phyloP scores from a whole-genome alignment of 2,797 vertebrate species.

The Denticeps clupeoides region DNA sequence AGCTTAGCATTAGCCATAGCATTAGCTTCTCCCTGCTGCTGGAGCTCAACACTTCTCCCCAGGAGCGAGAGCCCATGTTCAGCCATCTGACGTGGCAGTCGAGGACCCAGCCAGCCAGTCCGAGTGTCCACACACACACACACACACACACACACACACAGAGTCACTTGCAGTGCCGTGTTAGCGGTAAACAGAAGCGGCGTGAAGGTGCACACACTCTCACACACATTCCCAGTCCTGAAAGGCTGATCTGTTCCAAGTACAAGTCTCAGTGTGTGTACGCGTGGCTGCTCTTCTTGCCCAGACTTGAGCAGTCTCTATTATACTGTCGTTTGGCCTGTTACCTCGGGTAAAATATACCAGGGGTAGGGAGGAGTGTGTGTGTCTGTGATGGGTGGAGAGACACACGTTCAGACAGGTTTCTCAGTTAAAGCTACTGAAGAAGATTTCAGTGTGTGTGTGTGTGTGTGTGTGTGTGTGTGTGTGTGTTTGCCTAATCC shows the following conservation, averaged over 20 bases:
- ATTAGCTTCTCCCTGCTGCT: background rate
- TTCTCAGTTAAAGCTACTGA: conserved; percentile 11
- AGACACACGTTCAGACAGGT: conserved; percentile 45
- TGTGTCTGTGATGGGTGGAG: conserved; percentile 17
- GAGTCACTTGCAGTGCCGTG: conserved; percentile 2
- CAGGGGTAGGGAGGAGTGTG: conserved; percentile 8
- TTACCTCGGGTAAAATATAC: conserved; percentile 32
- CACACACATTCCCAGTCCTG: conserved; percentile 28
- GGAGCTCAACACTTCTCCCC: background rate
- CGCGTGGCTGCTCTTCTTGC: conserved; percentile 36
- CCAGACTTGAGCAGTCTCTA: conserved; percentile 33
- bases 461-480: too few species aligned
- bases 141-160: conserved; percentile 12
- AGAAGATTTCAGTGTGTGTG: too few species aligned
- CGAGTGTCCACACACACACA: conserved; percentile 10
- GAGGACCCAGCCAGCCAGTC: conserved; percentile 10
- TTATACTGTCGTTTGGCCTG: conserved; percentile 38
- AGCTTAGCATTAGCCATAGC: background rate
- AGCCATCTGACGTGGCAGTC: conserved; percentile 52
- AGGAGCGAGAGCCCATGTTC: conserved; percentile 32
- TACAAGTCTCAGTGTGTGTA: conserved; percentile 34
- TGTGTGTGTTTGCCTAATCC: too few species aligned
- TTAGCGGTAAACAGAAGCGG: conserved; percentile 40
- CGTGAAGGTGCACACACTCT: conserved; percentile 43
- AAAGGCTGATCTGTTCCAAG: conserved; percentile 55